These are phyloP conservation scores for Campylorhamphus procurvoides DNA, from an alignment of 2,113 vertebrate species.

Conservation along the genomic window DNA sequence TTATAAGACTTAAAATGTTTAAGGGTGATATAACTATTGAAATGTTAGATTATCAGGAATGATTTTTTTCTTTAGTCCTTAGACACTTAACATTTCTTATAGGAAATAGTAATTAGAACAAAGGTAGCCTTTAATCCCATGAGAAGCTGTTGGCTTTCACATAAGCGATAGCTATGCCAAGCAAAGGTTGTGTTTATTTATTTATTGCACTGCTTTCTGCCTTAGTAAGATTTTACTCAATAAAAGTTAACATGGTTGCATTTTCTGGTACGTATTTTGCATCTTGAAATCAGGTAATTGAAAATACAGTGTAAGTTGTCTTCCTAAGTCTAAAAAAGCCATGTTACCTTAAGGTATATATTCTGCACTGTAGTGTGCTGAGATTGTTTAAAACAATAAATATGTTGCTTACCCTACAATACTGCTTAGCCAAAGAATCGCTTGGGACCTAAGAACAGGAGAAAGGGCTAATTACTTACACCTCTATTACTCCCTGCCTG, in stretches of 20 bases:
- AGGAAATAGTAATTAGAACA: conserved; percentile 69
- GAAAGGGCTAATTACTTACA: neutral
- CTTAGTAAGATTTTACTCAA: conserved; percentile 44
- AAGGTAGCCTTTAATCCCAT: conserved; percentile 43
- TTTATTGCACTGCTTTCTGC: conserved; percentile 60
- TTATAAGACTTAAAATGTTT: conserved; percentile 21
- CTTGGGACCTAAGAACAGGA: neutral
- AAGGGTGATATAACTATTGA: conserved; percentile 7
- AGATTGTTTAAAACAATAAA: neutral
- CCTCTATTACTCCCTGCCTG: neutral
- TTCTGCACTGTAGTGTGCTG: neutral
- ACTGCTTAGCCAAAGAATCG: neutral
- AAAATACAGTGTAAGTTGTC: conserved; percentile 3
- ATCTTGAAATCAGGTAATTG: conserved; percentile 61
- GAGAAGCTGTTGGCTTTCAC: conserved; percentile 53
- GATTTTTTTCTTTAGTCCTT: conserved; percentile 63
- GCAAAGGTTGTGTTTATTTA: conserved; percentile 72
- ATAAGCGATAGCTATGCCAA: neutral
- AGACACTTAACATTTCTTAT: conserved; percentile 67
- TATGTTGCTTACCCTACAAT: neutral
- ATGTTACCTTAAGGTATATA: neutral
- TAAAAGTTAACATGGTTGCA: conserved; percentile 44
- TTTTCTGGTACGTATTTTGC: conserved; percentile 36
- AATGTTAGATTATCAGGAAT: conserved; percentile 39
- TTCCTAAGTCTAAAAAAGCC: conserved; percentile 28